A percentile compares a stretch with the other conserved stretches of the same genome.
Conservation (phyloP, 2,888 invertebrate genomes). For the Drosophila anomalata region DNA sequence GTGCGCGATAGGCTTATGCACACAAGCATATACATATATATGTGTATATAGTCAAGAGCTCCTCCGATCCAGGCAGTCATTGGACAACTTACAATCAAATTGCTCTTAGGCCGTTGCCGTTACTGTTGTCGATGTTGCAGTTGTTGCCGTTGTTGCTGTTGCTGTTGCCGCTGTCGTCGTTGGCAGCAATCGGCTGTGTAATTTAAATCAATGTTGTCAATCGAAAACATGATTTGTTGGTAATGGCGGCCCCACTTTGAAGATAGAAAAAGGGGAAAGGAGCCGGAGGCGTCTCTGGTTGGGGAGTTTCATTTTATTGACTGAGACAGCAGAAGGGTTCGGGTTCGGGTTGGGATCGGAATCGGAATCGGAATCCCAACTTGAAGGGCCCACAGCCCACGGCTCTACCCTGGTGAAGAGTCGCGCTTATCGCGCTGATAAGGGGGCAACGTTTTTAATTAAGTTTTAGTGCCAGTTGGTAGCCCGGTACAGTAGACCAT, state of each 20-base stretch:
- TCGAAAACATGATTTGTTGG: slow-evolving; percentile 81
- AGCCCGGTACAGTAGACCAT: slow-evolving; percentile 60
- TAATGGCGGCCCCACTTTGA: slow-evolving; percentile 78
- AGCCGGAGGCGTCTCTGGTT: slow-evolving; percentile 6
- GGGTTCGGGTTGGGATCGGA: slow-evolving; percentile 11
- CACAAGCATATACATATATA: slow-evolving; percentile 37
- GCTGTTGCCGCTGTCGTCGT: slow-evolving; percentile 54
- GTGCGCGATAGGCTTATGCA: slow-evolving; percentile 74
- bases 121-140: slow-evolving; percentile 46
- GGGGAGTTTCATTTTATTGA: slow-evolving; percentile 46
- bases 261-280: slow-evolving; percentile 38
- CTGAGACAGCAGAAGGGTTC: slow-evolving; percentile 26
- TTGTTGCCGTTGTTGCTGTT: slow-evolving; percentile 47
- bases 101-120: slow-evolving; percentile 61
- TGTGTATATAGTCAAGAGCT: slow-evolving; percentile 39
- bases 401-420: slow-evolving; percentile 18
- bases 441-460: slow-evolving; percentile 76
- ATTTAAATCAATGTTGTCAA: slow-evolving; percentile 83
- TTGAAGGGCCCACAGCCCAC: slow-evolving; percentile 38
- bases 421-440: slow-evolving; percentile 72
- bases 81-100: slow-evolving; percentile 58
- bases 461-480: slow-evolving; percentile 63
- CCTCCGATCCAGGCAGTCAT: slow-evolving; percentile 43
- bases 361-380: slow-evolving; percentile 18
- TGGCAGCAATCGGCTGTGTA: slow-evolving; percentile 79